A percentile compares a stretch with the other conserved stretches of the same genome.
phyloP scores from a whole-genome alignment of 2,797 vertebrate species.

The Myotis findleyi region DNA sequence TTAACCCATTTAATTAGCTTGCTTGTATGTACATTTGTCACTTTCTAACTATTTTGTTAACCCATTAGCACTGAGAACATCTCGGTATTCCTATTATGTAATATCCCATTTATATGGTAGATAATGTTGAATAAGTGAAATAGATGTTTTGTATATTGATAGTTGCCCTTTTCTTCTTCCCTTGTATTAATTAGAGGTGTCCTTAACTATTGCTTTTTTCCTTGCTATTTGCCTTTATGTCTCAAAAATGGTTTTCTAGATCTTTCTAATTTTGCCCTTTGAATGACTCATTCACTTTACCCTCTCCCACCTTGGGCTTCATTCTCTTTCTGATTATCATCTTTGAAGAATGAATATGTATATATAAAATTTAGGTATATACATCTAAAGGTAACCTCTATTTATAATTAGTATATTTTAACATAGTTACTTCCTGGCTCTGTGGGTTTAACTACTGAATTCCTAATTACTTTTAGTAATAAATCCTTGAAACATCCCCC shows the following conservation, averaged over 20 bases:
- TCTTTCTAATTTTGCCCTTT: conserved; percentile 13
- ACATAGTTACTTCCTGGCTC: not conserved
- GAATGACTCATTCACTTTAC: not conserved
- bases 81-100: not conserved
- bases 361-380: not conserved
- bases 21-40: conserved; percentile 25
- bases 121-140: conserved; percentile 35
- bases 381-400: not conserved
- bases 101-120: not conserved
- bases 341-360: not conserved
- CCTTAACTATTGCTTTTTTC: not conserved
- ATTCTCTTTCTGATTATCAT: conserved; percentile 25
- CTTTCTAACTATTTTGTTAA: conserved; percentile 4
- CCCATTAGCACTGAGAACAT: not conserved
- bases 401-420: conserved; percentile 44
- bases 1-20: conserved; percentile 46
- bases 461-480: conserved; percentile 46
- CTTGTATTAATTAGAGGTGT: not conserved
- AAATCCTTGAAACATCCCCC: conserved; percentile 9
- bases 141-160: conserved; percentile 18
- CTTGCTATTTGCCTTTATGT: not conserved
- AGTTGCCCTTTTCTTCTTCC: not conserved
- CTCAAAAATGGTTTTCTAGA: conserved; percentile 16
- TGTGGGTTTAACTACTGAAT: conserved; percentile 4
- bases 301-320: not conserved